phyloP scores from a whole-genome alignment of 92 coral and sea anemone genomes.

The Muricea muricata region DNA sequence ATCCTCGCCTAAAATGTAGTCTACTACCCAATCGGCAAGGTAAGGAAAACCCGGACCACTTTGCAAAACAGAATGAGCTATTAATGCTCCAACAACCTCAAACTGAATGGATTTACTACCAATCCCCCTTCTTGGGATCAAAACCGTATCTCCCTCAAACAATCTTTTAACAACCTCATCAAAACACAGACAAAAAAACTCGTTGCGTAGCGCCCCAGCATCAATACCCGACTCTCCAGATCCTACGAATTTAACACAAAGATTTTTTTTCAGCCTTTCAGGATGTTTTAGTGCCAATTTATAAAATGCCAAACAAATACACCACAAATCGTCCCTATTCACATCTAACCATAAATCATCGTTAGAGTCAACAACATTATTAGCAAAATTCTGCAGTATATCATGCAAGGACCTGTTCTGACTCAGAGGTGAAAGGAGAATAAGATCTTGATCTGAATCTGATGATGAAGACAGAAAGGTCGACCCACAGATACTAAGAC shows the following conservation, averaged over 20 bases:
- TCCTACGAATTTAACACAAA: neutral
- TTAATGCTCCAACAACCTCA: slow-evolving; percentile 10
- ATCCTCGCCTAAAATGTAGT: neutral
- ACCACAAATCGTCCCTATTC: slow-evolving; percentile 5
- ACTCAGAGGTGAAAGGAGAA: neutral
- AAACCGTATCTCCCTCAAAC: slow-evolving; percentile 1
- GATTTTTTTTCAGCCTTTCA: slow-evolving; percentile 1
- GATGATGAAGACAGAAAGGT: neutral
- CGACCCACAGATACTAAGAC: neutral
- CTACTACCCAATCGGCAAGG: slow-evolving; percentile 4
- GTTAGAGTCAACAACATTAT: neutral
- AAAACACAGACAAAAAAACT: neutral
- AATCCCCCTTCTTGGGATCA: neutral
- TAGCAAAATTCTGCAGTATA: no score
- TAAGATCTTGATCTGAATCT: neutral
- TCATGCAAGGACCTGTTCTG: neutral
- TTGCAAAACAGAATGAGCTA: slow-evolving; percentile 18
- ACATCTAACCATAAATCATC: slow-evolving; percentile 7
- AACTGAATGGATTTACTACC: neutral
- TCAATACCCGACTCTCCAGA: neutral
- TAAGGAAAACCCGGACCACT: slow-evolving; percentile 9
- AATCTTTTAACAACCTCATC: slow-evolving; percentile 3
- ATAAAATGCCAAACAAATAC: slow-evolving; percentile 3
- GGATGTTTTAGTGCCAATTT: slow-evolving; percentile 1
- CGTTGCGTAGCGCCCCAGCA: neutral